Conservation (phyloP, 2,888 invertebrate genomes). For the Amblyjoppa fuscipennis region DNA sequence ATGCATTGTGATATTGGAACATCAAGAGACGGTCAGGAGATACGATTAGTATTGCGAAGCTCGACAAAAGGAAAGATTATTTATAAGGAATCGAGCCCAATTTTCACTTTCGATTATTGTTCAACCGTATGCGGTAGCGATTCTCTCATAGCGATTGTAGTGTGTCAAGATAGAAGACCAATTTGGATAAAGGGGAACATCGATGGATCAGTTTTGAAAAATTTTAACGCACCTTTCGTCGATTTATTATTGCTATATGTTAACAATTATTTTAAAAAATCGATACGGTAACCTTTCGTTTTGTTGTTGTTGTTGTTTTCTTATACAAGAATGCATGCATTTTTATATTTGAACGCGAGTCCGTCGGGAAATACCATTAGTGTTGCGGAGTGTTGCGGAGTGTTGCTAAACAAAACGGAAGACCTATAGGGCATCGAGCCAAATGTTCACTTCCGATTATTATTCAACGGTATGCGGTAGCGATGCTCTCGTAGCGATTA, state of each 20-base stretch:
- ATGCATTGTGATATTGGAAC: not conserved
- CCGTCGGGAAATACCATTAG: not conserved
- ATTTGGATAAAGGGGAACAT: not conserved
- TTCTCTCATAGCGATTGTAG: constrained; percentile 8
- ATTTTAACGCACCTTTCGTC: not conserved
- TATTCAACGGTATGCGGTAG: constrained; percentile 78
- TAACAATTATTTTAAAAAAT: too few species aligned
- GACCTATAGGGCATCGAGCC: constrained; percentile 76
- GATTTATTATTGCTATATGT: not conserved
- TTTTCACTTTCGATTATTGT: constrained; percentile 81
- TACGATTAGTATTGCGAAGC: constrained; percentile 22
- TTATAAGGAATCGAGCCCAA: constrained; percentile 78
- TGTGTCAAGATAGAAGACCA: constrained; percentile 7
- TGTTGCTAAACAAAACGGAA: constrained; percentile 34
- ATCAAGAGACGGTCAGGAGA: not conserved
- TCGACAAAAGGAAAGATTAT: constrained; percentile 39
- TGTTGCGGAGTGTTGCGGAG: constrained; percentile 46
- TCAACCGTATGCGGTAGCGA: constrained; percentile 74
- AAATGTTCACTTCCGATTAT: constrained; percentile 81
- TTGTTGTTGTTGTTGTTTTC: not conserved
- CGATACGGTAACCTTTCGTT: not conserved
- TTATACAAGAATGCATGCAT: not conserved
- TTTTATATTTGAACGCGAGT: not conserved
- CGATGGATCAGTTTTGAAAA: not conserved
- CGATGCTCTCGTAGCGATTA: constrained; percentile 15